Base-by-base conservation (phyloP, 2,797 vertebrate species). In the Cryptoblepharus egeriae region DNA sequence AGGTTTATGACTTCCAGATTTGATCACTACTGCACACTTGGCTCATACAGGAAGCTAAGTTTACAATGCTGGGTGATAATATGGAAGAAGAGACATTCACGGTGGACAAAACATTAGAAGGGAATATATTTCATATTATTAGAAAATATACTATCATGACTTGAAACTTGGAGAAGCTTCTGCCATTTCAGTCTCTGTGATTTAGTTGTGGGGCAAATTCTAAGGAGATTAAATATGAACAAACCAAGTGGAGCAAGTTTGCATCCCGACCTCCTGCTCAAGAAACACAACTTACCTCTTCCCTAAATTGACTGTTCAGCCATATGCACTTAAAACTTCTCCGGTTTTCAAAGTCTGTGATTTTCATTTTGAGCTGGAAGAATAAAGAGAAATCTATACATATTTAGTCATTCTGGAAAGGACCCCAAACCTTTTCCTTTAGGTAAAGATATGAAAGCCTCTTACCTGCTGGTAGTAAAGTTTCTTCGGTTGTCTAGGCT, bases 311-410 rank as follows among this genome's bases (percentile, higher is more conserved):
- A 95, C 96, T 99, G 95, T 99, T 99, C 93, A 99, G 97, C 99
- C 99, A 99, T 96, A 99, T 99, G 96, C 98, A 99, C 94, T 99
- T 99, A 97, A 99, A 99, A 97, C 98, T 99, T 94, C 98, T 97
- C 94, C 98, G 97, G 96, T 99, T 99, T 94, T 99, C 99, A 92
- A 99, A 99, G 96, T 99, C 99, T 91, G 99, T 99, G 92, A 99
- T 99, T 95, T 99, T 99, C 99, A 99, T 99, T 96, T 99, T 99
- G 88, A 99, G 96, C 99, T 99, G 93, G 30, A 35, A 94, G 28
- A 74, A 80, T 72, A 86, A 18, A 84, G 11, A 90, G 35, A 42
- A 57, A 15, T 13, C 30, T 3, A 15, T 52, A 74, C 30, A 24
- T 22, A 82, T 64, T 92, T 87, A 95, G 87, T 84, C 8, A 69